Base-by-base conservation (phyloP, 2,113 vertebrate genomes). In the Nyctereutes procyonoides region DNA sequence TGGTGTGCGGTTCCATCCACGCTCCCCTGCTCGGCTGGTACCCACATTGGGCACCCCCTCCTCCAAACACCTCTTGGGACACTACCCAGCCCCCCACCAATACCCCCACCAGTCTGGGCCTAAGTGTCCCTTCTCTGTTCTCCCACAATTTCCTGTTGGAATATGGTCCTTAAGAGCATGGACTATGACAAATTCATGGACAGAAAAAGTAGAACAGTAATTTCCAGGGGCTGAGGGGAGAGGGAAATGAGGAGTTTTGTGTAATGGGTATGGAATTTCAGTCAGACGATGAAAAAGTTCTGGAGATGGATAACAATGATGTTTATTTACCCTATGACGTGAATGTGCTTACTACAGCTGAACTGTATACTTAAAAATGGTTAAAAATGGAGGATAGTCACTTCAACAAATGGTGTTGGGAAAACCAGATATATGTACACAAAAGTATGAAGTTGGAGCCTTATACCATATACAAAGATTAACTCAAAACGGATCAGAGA, bases 401-500 rank as follows among this genome's bases (percentile, higher is more conserved):
- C 73, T 51, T 81, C 62, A 74, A 88, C 32, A 91, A 83, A 83
- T 60, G 76, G 11, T 93, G 16, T 16, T 43, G 22, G 20, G 53
- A 79, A 91, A 93, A 81, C 9, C 48, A 51, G 53, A 48, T 20
- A 26, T 53, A 84, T 43, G 60, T 10, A 35, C 32, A 6, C 67
- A 65, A 82, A 92, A 67, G 30, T 53, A 65, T 53, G 53, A 82
- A 20, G 51, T 73, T 88, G 32, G 20, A 51, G 14, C 32, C 73
- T 65, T 76, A 69, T 0, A 86, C 9, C 10, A 35, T 30, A 53
- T 32, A 83, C 5, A 32, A 92, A 76, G 67, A 92, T 14, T 48
- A 71, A 88, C 51, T 92, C 56, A 62, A 89, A 71, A 56, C 58
- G 14, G 51, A 38, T 55, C 62, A 81, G 83, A 91, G 63, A 65